phyloP scores from a whole-genome alignment of 1,140 invertebrate genomes.

The Rhagoletis zephyria region DNA sequence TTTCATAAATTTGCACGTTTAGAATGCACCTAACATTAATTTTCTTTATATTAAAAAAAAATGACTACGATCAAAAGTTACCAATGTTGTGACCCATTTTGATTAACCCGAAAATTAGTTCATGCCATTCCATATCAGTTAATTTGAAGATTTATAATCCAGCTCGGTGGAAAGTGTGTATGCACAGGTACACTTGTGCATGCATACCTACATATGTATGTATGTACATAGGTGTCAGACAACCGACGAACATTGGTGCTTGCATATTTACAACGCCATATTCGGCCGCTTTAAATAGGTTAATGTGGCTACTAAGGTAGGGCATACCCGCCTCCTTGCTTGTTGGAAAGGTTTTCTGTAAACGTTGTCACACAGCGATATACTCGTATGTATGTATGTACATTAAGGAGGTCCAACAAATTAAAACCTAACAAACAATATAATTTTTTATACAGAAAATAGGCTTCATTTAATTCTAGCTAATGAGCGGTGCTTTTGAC shows the following conservation, averaged over 20 bases:
- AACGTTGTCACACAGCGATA: not conserved
- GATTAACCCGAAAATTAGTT: not conserved
- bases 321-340: not conserved
- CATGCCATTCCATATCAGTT: not conserved
- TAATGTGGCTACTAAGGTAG: not conserved
- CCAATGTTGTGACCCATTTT: not conserved
- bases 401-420: no score
- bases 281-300: not conserved
- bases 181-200: not conserved
- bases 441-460: no score
- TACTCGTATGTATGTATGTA: not conserved
- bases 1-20: no score
- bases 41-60: no score
- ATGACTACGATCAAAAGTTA: not conserved
- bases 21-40: no score
- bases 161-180: no score
- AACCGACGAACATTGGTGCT: not conserved
- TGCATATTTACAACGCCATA: not conserved
- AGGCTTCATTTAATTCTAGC: no score
- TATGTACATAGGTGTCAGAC: not conserved
- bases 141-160: not conserved
- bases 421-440: no score
- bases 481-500: no score
- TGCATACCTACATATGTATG: not conserved
- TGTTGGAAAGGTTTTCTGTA: slow-evolving; percentile 14